phyloP scores from a whole-genome alignment of 2,113 vertebrate species.

The chimpanzee (Pan troglodytes) region DNA sequence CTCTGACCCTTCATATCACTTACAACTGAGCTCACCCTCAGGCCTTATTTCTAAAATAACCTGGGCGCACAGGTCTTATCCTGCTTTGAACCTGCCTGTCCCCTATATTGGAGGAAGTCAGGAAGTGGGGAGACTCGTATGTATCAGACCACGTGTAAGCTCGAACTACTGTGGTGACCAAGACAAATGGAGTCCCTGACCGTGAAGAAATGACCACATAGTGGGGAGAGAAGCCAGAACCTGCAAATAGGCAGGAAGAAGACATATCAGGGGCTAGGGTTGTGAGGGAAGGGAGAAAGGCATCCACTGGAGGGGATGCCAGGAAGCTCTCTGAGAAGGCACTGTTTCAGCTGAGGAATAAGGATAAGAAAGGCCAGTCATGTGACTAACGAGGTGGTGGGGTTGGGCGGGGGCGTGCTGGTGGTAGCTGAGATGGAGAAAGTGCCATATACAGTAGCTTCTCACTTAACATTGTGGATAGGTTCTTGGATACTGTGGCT shows the following conservation, averaged over 20 bases:
- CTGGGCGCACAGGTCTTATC: background rate
- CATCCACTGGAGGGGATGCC: background rate
- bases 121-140: background rate
- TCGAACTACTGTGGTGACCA: background rate
- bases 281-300: background rate
- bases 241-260: background rate
- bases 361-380: background rate
- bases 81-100: background rate
- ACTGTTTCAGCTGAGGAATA: background rate
- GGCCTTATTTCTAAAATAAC: background rate
- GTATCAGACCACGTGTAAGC: background rate
- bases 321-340: background rate
- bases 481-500: background rate
- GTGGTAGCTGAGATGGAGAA: background rate
- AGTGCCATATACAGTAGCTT: background rate
- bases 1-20: background rate
- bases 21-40: background rate
- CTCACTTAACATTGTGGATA: background rate
- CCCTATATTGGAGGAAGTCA: background rate
- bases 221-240: background rate
- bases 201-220: accelerated
- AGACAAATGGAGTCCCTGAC: background rate
- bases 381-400: background rate
- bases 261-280: background rate
- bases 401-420: background rate